Percentiles rank a stretch among this genome's conserved stretches.
These are phyloP conservation scores for Anastatus disparis DNA, from an alignment of 1,140 invertebrate species.

Conservation along the genomic window DNA sequence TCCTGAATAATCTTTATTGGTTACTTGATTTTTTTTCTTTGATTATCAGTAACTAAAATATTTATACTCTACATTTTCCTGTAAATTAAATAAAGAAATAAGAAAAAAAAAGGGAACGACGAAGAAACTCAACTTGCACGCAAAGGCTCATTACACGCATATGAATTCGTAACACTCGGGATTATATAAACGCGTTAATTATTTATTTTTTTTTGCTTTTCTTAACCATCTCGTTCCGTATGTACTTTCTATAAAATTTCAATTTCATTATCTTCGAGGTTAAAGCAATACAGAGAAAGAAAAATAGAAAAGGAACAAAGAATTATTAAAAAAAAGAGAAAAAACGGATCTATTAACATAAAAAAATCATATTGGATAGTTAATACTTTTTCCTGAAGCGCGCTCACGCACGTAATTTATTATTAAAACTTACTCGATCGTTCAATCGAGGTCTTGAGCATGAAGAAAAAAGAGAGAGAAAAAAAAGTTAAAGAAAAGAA, in stretches of 20 bases:
- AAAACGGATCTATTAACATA: background rate
- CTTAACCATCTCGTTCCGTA: background rate
- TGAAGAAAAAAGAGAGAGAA: background rate
- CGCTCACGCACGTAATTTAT: background rate
- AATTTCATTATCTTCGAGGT: background rate
- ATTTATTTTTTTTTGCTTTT: constrained; percentile 8
- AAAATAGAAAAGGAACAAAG: background rate
- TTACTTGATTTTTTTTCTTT: too few relatives aligned
- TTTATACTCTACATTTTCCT: too few relatives aligned
- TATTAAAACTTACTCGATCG: background rate
- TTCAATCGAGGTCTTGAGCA: background rate
- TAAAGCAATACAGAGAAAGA: background rate
- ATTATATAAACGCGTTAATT: constrained; percentile 27
- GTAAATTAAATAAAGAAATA: too few relatives aligned
- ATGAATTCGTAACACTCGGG: background rate
- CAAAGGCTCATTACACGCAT: background rate
- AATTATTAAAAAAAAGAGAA: background rate
- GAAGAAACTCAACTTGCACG: too few relatives aligned
- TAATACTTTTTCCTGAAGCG: background rate
- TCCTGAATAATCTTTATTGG: too few relatives aligned
- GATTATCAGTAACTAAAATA: too few relatives aligned
- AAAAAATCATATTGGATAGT: background rate
- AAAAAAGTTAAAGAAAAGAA: too few relatives aligned
- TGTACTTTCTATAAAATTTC: constrained; percentile 16
- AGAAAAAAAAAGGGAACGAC: too few relatives aligned